These are phyloP conservation scores for Papilio protenor DNA, from an alignment of 2,888 invertebrate genomes.

Conservation along the genomic window DNA sequence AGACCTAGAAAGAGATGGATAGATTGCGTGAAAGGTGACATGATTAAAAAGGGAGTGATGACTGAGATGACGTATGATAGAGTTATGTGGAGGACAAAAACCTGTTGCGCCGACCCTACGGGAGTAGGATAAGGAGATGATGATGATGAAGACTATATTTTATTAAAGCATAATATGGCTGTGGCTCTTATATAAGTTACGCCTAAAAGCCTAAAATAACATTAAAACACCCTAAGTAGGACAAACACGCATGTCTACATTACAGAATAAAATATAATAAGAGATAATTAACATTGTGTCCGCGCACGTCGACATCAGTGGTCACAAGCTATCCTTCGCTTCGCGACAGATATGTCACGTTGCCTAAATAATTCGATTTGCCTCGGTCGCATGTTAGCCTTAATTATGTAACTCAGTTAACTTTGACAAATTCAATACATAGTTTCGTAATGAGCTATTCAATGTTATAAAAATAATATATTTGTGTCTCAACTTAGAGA, in stretches of 20 bases:
- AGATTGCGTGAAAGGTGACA: no score
- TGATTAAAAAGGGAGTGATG: no score
- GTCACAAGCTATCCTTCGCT: background rate
- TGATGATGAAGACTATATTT: no score
- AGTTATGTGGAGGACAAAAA: no score
- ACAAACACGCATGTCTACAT: background rate
- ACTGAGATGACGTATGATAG: no score
- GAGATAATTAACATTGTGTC: background rate
- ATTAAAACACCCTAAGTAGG: background rate
- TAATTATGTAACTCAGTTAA: slow-evolving; percentile 23
- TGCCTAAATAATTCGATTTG: slow-evolving; percentile 29
- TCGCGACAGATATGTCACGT: background rate
- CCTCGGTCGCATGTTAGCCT: slow-evolving; percentile 14
- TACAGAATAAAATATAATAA: background rate
- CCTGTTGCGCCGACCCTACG: no score
- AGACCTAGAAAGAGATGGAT: no score
- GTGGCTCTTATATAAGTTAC: no score
- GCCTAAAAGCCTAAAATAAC: no score
- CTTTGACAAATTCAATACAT: slow-evolving; percentile 8
- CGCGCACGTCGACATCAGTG: background rate
- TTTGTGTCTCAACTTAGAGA: background rate
- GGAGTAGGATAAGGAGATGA: no score
- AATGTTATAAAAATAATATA: background rate
- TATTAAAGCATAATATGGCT: no score
- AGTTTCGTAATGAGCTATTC: background rate